Percentiles rank a stretch among this genome's conserved stretches.
Evolutionary conservation across 2,797 vertebrate species (phyloP).

Genomic region (Catamblyrhynchus diadema): DNA sequence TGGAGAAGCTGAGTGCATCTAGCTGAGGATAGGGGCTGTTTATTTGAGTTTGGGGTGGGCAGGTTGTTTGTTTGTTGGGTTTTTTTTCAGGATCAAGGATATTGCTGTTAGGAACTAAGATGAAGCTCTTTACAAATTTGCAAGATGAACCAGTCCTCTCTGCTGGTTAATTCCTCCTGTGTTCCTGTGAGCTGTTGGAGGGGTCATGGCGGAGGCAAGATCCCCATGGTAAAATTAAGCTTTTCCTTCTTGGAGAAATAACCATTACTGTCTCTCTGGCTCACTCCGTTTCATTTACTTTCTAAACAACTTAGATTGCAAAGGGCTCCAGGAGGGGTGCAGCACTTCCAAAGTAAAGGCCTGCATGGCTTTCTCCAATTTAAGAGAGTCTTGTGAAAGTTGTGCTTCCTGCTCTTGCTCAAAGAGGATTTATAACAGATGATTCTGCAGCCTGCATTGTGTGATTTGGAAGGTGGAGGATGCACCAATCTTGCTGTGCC

Average conservation of each 20-base stretch:
- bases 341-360: not conserved
- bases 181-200: not conserved
- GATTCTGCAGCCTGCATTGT: not conserved
- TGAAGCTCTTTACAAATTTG: not conserved
- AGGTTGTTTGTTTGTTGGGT: not conserved
- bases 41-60: not conserved
- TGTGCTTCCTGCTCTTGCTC: not conserved
- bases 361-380: not conserved
- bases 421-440: not conserved
- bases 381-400: not conserved
- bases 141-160: not conserved
- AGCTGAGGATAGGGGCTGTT: not conserved
- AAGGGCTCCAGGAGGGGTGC: not conserved
- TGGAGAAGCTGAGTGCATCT: not conserved
- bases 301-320: not conserved
- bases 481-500: not conserved
- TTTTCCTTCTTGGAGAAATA: not conserved
- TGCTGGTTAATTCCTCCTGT: not conserved
- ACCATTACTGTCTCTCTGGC: not conserved
- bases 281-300: not conserved
- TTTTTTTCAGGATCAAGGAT: not conserved
- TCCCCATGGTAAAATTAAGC: conserved; percentile 11
- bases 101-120: not conserved
- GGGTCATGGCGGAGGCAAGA: not conserved
- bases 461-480: not conserved